Evolutionary conservation across 1,140 invertebrate species (phyloP).

Genomic region (Macrotrachela quadricornifera): DNA sequence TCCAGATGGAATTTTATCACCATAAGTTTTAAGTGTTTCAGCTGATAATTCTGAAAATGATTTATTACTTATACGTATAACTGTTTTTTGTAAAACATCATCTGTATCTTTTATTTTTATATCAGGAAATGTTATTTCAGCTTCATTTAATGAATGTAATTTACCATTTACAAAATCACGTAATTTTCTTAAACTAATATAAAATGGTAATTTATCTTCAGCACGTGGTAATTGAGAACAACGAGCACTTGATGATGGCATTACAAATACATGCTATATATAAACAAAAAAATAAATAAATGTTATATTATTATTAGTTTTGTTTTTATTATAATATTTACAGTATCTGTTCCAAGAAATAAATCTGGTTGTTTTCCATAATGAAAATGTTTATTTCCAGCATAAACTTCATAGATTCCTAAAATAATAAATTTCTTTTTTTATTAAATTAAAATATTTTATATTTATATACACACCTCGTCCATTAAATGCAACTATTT

Average conservation of each 20-base stretch:
- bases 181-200: slow-evolving; percentile 75
- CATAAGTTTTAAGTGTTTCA: too few species aligned
- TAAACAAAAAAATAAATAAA: too few species aligned
- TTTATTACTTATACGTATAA: too few species aligned
- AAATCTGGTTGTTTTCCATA: slow-evolving; percentile 80
- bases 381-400: slow-evolving; percentile 43
- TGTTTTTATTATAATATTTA: slow-evolving; percentile 25
- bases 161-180: slow-evolving; percentile 74
- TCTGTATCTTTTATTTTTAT: neutral
- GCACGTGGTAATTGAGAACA: slow-evolving; percentile 81
- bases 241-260: slow-evolving; percentile 85
- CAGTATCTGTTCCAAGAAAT: slow-evolving; percentile 73
- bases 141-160: slow-evolving; percentile 62
- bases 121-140: slow-evolving; percentile 62
- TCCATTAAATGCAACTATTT: slow-evolving; percentile 92
- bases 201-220: slow-evolving; percentile 88
- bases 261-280: slow-evolving; percentile 53
- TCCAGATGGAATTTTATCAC: too few species aligned
- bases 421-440: slow-evolving; percentile 42
- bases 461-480: neutral
- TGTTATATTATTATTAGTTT: too few species aligned
- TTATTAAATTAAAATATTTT: too few species aligned
- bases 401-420: too few species aligned
- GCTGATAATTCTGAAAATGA: too few species aligned
- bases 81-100: too few species aligned